A percentile compares a stretch with the other conserved stretches of the same genome.
phyloP scores from a whole-genome alignment of 2,113 vertebrate genomes.

The Axis porcinus region DNA sequence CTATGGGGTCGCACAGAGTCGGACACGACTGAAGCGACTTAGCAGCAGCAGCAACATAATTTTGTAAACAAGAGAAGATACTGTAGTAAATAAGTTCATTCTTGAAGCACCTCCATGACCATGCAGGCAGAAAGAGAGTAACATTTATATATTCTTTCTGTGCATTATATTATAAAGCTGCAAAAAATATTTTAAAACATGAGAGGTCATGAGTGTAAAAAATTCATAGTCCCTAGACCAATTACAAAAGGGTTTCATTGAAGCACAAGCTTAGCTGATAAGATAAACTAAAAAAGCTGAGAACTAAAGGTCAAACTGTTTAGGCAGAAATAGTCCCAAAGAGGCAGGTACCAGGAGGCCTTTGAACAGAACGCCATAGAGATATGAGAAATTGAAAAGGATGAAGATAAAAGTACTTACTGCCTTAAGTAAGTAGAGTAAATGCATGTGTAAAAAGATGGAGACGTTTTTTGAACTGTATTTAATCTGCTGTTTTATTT shows the following conservation, averaged over 20 bases:
- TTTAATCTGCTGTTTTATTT: not conserved
- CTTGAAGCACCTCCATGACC: not conserved
- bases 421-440: not conserved
- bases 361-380: not conserved
- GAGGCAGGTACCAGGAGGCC: not conserved
- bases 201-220: not conserved
- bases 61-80: not conserved
- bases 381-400: slow-evolving; percentile 1
- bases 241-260: not conserved
- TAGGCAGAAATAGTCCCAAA: not conserved
- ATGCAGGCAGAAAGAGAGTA: not conserved
- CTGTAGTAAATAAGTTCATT: not conserved
- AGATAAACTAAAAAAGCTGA: not conserved
- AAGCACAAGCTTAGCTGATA: not conserved
- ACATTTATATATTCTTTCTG: not conserved
- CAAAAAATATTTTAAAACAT: not conserved
- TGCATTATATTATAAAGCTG: not conserved
- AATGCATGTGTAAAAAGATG: not conserved
- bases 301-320: not conserved
- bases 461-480: not conserved
- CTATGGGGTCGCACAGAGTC: too few species aligned
- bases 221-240: not conserved
- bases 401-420: slow-evolving; percentile 2
- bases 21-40: too few species aligned
- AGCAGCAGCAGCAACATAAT: not conserved